Evolutionary conservation across 2,113 vertebrate genomes (phyloP).

Genomic region (Eulemur rufifrons): DNA sequence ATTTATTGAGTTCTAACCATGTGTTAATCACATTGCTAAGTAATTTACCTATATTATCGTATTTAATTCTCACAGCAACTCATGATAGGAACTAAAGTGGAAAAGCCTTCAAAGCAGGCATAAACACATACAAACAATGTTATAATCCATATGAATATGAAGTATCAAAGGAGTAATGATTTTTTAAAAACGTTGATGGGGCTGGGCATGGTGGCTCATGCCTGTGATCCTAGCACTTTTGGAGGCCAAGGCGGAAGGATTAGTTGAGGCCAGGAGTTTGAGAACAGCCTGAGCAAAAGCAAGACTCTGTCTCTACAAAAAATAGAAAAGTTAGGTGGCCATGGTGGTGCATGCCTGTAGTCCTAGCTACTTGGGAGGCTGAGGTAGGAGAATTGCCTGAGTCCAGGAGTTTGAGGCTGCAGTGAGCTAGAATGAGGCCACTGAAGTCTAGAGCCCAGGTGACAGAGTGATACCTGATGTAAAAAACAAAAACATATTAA

Average conservation of each 20-base stretch:
- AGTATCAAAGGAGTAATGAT: background rate
- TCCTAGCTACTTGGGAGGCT: too few relatives aligned
- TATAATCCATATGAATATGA: slow-evolving; percentile 6
- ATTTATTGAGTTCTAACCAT: slow-evolving; percentile 38
- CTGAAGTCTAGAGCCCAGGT: background rate
- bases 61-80: slow-evolving; percentile 12
- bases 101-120: background rate
- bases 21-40: background rate
- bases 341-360: background rate
- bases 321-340: too few relatives aligned
- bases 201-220: too few relatives aligned
- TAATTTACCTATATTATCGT: slow-evolving; percentile 24
- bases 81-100: background rate
- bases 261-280: too few relatives aligned
- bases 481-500: background rate
- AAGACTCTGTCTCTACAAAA: too few relatives aligned
- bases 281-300: too few relatives aligned
- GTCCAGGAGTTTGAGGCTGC: background rate
- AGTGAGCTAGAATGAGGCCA: background rate
- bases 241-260: too few relatives aligned
- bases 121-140: background rate
- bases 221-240: too few relatives aligned
- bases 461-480: too few relatives aligned
- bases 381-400: too few relatives aligned
- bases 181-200: background rate